Conservation (phyloP, 2,113 vertebrate genomes). For the Spermophilus dauricus region DNA sequence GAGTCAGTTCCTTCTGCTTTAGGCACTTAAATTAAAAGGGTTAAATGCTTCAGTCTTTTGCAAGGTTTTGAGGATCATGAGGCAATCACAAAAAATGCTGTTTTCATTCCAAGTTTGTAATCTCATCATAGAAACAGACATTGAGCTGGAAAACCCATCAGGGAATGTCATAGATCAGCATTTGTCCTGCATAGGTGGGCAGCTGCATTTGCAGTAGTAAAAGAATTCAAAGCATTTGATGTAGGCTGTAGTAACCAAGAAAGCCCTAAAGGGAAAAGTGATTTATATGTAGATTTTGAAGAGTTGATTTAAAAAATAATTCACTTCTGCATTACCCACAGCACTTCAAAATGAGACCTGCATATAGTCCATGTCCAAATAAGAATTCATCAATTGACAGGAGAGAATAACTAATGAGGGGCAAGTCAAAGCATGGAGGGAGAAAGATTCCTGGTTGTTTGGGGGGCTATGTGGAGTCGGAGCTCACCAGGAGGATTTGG, state of each 20-base stretch:
- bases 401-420: neutral
- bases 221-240: neutral
- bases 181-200: neutral
- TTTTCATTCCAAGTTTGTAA: neutral
- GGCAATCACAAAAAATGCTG: conserved; percentile 14
- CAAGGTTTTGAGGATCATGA: conserved; percentile 26
- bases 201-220: neutral
- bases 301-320: conserved; percentile 8
- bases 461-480: neutral
- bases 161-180: neutral
- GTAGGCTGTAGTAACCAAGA: neutral
- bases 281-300: conserved; percentile 32
- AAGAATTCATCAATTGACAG: neutral
- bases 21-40: conserved; percentile 59
- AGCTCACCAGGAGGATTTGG: neutral
- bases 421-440: neutral
- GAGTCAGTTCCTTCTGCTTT: conserved; percentile 82
- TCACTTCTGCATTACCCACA: neutral
- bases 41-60: conserved; percentile 33
- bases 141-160: neutral
- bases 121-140: conserved; percentile 19
- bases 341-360: conserved; percentile 3
- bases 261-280: neutral
- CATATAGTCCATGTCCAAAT: neutral
- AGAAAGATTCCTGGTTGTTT: neutral